A percentile compares a stretch with the other conserved stretches of the same genome.
These are phyloP conservation scores for Carcina quercana DNA, from an alignment of 2,888 invertebrate species.

Conservation along the genomic window DNA sequence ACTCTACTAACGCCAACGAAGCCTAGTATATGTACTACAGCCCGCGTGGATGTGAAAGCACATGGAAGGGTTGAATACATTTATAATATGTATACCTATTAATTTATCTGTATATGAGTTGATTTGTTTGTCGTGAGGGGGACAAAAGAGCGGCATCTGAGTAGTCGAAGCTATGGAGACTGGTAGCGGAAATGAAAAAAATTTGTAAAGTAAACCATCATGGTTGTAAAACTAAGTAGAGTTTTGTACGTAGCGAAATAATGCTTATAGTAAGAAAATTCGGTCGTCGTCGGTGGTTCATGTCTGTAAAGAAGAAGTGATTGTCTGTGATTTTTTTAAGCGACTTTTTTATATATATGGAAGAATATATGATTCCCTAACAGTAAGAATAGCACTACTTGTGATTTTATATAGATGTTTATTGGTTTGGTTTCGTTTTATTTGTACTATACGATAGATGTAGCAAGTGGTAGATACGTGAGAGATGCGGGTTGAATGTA, in stretches of 20 bases:
- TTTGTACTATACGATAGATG: slow-evolving; percentile 57
- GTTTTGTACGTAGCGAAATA: slow-evolving; percentile 70
- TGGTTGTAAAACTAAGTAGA: slow-evolving; percentile 74
- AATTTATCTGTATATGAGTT: slow-evolving; percentile 8
- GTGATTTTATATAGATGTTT: slow-evolving; percentile 71
- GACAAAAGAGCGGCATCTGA: slow-evolving; percentile 33
- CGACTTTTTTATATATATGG: slow-evolving; percentile 74
- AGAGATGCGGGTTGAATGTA: slow-evolving; percentile 63
- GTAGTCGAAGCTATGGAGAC: slow-evolving; percentile 36
- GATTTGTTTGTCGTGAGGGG: slow-evolving; percentile 30
- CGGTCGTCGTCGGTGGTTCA: slow-evolving; percentile 65
- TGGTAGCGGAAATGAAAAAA: slow-evolving; percentile 38
- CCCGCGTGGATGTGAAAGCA: too few species aligned
- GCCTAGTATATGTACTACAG: slow-evolving; percentile 36
- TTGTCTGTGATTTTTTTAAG: slow-evolving; percentile 77
- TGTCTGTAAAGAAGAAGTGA: slow-evolving; percentile 74
- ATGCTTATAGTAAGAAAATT: slow-evolving; percentile 59
- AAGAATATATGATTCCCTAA: slow-evolving; percentile 69
- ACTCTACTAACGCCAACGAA: too few species aligned
- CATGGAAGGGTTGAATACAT: too few species aligned
- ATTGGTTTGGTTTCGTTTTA: slow-evolving; percentile 62
- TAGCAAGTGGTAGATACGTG: slow-evolving; percentile 43
- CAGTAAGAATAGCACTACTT: slow-evolving; percentile 75
- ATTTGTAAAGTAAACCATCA: slow-evolving; percentile 60
- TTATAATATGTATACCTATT: too few species aligned